Base-by-base conservation (phyloP, 30 jellyfish, hydroid and myxozoan species). In the Aurelia aurita region DNA sequence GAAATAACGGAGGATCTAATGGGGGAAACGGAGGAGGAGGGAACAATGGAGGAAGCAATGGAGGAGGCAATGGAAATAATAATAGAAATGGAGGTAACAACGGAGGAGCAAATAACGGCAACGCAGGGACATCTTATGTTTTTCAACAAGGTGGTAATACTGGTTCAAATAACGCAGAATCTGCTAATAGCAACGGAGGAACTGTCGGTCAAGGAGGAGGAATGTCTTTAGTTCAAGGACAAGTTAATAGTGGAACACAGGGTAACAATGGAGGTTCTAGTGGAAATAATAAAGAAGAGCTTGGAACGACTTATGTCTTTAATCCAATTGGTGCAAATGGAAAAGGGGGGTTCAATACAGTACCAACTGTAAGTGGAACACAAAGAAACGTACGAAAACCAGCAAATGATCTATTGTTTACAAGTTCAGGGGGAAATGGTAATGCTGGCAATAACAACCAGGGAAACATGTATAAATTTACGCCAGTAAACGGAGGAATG, bases 291-390 rank as follows among this genome's bases (percentile, higher is more conserved):
- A 68, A 22, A 28, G 53, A 82, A 61, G 54, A 74, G 11, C 78
- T 62, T 15, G 89, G 95, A 4, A 72, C 88, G 18, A 85, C 89
- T 12, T 85, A 49, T 55, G 83, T 74, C 21, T 85, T 66, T 53
- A 73, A 44, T 34, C 76, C 74, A 6, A 19, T 39, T 21, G 85
- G 45, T 3, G 64, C 43, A 8, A 68, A 77, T 60, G 89, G 72
- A 25, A 76, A 76, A 76, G 77, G 91, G 60, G 77, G 83, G 46
- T 63, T 63, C 43, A 71, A 58, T 80, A 44, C 88, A 19, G 61
- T 59, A 46, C 89, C 89, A 28, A 86, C 90, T 14, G 79, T 57
- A 5, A 68, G 89, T 59, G 86, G 89, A 25, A 74, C 89, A 47
- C 96, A 86, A 49, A 64, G 89, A 75, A 73, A 58, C 13, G 84